Percentiles rank a stretch among this genome's conserved stretches.
Conservation (phyloP, 2,113 vertebrate species). For the Calidris pugnax region DNA sequence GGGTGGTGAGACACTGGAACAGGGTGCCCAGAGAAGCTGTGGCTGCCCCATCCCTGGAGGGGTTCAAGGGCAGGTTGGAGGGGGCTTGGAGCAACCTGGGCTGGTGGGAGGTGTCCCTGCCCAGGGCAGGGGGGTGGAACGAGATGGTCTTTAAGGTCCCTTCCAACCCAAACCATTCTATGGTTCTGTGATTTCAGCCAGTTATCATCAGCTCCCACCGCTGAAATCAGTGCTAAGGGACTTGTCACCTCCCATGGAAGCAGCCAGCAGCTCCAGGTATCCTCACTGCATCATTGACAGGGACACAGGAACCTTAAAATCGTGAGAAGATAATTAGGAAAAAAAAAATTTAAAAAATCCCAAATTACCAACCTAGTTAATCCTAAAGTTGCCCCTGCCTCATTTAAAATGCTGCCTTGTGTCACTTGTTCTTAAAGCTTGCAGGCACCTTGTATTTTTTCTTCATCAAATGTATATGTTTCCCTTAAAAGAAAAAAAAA, state of each 20-base stretch:
- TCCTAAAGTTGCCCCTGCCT: background rate
- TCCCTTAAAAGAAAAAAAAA: slow-evolving; percentile 49
- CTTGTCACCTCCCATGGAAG: background rate
- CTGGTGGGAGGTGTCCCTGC: background rate
- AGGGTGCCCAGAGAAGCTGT: background rate
- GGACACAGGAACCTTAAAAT: background rate
- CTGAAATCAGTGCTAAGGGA: background rate
- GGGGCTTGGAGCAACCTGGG: background rate
- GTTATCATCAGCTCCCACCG: rapidly evolving
- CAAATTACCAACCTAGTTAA: background rate
- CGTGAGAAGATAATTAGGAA: background rate
- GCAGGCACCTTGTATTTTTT: slow-evolving; percentile 14
- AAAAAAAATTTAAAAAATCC: background rate
- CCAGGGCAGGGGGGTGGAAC: background rate
- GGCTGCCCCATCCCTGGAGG: background rate
- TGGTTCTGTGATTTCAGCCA: background rate
- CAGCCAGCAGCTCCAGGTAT: background rate
- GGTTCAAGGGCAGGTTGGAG: background rate
- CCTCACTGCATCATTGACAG: background rate
- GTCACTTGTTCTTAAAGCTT: slow-evolving; percentile 4
- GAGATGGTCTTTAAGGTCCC: background rate
- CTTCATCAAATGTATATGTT: slow-evolving; percentile 49
- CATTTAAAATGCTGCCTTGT: slow-evolving; percentile 19
- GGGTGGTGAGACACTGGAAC: background rate
- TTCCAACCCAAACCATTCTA: background rate